A percentile compares a stretch with the other conserved stretches of the same genome.
Evolutionary conservation across 2,888 invertebrate genomes (phyloP).

Genomic region (Rutpela maculata): DNA sequence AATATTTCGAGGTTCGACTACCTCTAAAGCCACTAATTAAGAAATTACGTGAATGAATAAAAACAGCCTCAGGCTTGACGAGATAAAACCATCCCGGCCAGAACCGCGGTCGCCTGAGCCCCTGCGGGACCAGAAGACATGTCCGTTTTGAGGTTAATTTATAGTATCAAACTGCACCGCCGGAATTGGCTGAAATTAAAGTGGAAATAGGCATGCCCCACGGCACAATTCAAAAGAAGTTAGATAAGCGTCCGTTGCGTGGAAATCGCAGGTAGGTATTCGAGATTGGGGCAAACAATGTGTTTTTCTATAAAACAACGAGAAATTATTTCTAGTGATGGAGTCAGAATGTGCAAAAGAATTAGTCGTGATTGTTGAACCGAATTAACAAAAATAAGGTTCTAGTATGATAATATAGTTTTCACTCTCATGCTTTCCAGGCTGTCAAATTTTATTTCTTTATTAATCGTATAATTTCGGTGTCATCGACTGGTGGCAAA

Average conservation of each 20-base stretch:
- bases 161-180: constrained; percentile 20
- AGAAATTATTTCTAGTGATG: background rate
- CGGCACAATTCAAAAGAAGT: constrained; percentile 9
- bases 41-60: constrained; percentile 11
- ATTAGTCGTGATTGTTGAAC: background rate
- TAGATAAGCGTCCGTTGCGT: background rate
- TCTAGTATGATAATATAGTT: too few species aligned
- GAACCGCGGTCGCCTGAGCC: background rate
- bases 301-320: background rate
- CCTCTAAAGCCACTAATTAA: background rate
- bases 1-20: background rate
- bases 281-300: background rate
- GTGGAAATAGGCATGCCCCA: constrained; percentile 19
- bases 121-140: background rate
- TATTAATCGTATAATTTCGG: too few species aligned
- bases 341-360: background rate
- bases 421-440: too few species aligned
- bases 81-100: constrained; percentile 16
- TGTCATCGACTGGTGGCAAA: too few species aligned
- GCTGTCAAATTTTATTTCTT: too few species aligned
- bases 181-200: constrained; percentile 24
- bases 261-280: background rate
- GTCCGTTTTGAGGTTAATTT: constrained; percentile 26
- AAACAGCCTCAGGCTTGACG: background rate
- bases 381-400: background rate